phyloP scores from a whole-genome alignment of 2,797 vertebrate species.

The Myotis daubentonii region DNA sequence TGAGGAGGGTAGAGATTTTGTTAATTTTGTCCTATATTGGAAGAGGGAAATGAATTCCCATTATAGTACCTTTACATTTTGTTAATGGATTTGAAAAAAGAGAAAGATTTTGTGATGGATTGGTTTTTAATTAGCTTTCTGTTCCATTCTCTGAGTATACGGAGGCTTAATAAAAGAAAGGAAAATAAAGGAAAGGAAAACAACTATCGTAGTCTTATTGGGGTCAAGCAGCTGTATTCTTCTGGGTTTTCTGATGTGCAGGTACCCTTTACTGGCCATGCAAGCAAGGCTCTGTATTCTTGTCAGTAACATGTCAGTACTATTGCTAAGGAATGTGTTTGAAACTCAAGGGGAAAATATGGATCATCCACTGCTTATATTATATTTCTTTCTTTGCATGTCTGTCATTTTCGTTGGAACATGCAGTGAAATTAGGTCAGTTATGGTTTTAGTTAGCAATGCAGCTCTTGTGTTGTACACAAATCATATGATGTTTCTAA shows the following conservation, averaged over 20 bases:
- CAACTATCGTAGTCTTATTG: background rate
- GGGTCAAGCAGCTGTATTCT: slow-evolving; percentile 51
- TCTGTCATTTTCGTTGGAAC: slow-evolving; percentile 73
- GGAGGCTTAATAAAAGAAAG: background rate
- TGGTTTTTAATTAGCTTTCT: slow-evolving; percentile 28
- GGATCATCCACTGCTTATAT: slow-evolving; percentile 36
- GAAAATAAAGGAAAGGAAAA: background rate
- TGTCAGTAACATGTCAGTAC: slow-evolving; percentile 54
- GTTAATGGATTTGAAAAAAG: slow-evolving; percentile 20
- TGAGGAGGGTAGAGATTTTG: background rate
- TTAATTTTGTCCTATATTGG: slow-evolving; percentile 61
- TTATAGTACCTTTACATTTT: slow-evolving; percentile 14
- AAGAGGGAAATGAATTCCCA: slow-evolving; percentile 77
- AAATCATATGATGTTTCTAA: slow-evolving; percentile 76
- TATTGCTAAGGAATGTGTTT: background rate
- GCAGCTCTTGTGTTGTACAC: slow-evolving; percentile 72
- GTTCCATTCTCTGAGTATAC: background rate
- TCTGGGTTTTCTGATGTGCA: slow-evolving; percentile 58
- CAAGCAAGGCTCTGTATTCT: slow-evolving; percentile 51
- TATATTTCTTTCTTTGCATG: slow-evolving; percentile 75
- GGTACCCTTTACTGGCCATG: background rate
- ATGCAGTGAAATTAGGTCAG: slow-evolving; percentile 73
- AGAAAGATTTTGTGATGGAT: slow-evolving; percentile 25
- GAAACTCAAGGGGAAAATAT: slow-evolving; percentile 58
- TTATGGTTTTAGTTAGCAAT: slow-evolving; percentile 75